phyloP scores from a whole-genome alignment of 2,113 vertebrate species.

The Macrotus californicus region DNA sequence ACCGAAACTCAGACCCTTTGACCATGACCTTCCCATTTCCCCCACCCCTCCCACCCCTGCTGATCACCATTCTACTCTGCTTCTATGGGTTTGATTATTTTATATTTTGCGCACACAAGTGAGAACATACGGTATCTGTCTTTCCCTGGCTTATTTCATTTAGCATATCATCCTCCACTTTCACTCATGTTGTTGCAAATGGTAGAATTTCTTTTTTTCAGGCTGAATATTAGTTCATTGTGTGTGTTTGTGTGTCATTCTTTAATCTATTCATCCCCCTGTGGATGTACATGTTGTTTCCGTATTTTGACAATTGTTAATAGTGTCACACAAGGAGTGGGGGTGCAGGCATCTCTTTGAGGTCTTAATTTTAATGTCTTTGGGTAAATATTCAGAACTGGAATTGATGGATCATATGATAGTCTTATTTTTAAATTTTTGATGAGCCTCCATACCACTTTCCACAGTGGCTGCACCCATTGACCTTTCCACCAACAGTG shows the following conservation, averaged over 20 bases:
- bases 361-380: neutral
- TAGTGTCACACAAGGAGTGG: neutral
- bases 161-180: neutral
- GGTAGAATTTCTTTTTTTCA: neutral
- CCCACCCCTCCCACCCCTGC: neutral
- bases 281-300: neutral
- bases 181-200: neutral
- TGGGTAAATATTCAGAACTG: neutral
- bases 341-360: neutral
- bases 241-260: neutral
- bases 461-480: neutral
- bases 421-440: neutral
- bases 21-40: neutral
- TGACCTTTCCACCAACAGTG: neutral
- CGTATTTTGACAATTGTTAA: neutral
- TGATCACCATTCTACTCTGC: neutral
- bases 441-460: neutral
- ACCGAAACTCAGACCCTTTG: neutral
- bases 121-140: neutral
- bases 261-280: neutral
- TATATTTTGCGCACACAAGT: neutral
- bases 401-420: neutral
- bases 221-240: neutral
- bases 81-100: neutral
- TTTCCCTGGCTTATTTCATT: neutral